Evolutionary conservation across 2,113 vertebrate genomes (phyloP), one percentile per base, ranked within the genome.

Genomic region (Malaclemys terrapin): DNA sequence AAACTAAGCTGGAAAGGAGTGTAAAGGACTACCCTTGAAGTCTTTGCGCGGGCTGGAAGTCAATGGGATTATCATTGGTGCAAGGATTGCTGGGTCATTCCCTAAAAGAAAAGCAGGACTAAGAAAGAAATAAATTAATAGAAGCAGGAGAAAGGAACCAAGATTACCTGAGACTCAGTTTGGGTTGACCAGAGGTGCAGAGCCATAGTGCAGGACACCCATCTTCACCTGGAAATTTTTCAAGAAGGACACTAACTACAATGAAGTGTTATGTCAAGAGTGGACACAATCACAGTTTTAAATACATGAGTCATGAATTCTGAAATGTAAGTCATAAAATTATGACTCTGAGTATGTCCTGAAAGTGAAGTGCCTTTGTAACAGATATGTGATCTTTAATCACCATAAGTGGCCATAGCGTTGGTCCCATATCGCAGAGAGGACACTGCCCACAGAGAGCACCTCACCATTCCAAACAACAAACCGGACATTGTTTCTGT

Each of bases 1-100:
- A 65, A 65, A 65, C 27, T 62, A 31, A 35, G 13, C 31, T 65
- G 62, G 62, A 65, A 24, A 97, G 94, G 94, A 94, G 96, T 89
- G n/a, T 42, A 42, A 75, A 75, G n/a, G 69, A 25, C 7, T 20
- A 42, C 22, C 31, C 10, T 42, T 42, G 38, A 75, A 75, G 38
- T 38, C 10, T 75, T 75, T 75, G n/a, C 38, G 12, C 11, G 8
- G 19, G 19, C 69, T 75, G 38, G 22, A 75, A 75, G 22, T 42
- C 20, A 42, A 20, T 75, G 38, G 69, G n/a, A 75, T 75, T 75
- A 9, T 42, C 38, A 24, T 75, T 20, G 5, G 20, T 75, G 69
- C 9, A 72, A 72, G 35, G 65, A 72, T 38, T 38, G 69, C 69
- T 42, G 19, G 20, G n/a, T 75, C 19, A 75, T 12, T 65, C 31